A percentile compares a stretch with the other conserved stretches of the same genome.
phyloP scores from a whole-genome alignment of 1,140 invertebrate genomes.

The Lerema accius region DNA sequence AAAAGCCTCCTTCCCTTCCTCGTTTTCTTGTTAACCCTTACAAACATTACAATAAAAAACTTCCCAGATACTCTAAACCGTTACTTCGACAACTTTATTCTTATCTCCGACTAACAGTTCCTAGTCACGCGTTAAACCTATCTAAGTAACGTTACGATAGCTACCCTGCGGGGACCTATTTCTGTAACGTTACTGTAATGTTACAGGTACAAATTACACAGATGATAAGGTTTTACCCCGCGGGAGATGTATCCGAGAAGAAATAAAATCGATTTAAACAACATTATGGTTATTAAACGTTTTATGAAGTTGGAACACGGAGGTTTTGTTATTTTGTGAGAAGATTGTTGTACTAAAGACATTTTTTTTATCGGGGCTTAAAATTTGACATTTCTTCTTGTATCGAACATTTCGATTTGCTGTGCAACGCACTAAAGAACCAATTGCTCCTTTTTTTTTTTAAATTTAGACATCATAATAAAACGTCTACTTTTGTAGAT shows the following conservation, averaged over 20 bases:
- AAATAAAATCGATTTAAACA: not conserved
- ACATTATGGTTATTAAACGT: not conserved
- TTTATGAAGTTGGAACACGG: not conserved
- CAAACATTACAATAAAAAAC: slow-evolving; percentile 8
- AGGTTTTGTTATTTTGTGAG: not conserved
- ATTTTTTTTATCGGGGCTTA: no score
- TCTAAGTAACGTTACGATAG: slow-evolving; percentile 18
- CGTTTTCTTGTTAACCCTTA: not conserved
- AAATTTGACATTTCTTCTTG: no score
- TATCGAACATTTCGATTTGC: no score
- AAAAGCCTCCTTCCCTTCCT: no score
- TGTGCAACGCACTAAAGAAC: no score
- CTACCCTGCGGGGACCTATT: slow-evolving; percentile 35
- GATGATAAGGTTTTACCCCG: not conserved
- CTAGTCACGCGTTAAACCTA: slow-evolving; percentile 30
- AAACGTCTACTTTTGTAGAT: no score
- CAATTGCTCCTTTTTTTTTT: no score
- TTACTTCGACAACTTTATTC: slow-evolving; percentile 31
- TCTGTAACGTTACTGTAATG: not conserved
- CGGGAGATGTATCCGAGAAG: slow-evolving; percentile 1
- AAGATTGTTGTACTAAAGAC: no score
- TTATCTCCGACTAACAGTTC: slow-evolving; percentile 27
- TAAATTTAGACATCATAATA: no score
- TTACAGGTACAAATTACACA: not conserved
- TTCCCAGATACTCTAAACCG: not conserved